Conservation (phyloP, 2,888 invertebrate genomes). For the Litoditis marina region DNA sequence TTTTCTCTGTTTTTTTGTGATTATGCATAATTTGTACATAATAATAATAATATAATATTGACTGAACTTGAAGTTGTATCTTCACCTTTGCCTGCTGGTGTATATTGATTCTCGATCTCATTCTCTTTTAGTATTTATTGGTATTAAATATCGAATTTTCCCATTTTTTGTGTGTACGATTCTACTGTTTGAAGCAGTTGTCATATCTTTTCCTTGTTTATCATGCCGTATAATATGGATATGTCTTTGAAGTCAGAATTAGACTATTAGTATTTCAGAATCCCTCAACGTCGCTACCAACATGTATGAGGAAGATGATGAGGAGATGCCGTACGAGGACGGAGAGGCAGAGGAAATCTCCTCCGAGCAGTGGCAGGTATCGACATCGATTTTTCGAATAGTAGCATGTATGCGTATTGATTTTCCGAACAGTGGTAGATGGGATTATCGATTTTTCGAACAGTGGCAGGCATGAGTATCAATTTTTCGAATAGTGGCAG, state of each 20-base stretch:
- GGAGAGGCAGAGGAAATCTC: constrained; percentile 80
- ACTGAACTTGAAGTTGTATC: too few species aligned
- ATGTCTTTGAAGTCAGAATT: background rate
- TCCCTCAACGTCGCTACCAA: background rate
- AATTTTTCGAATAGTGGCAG: background rate
- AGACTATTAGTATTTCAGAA: background rate
- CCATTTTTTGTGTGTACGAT: too few species aligned
- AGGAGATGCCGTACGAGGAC: constrained; percentile 33
- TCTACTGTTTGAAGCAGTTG: background rate
- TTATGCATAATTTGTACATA: too few species aligned
- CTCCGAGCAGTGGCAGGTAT: constrained; percentile 87
- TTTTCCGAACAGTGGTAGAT: too few species aligned
- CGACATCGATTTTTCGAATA: background rate
- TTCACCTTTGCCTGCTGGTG: too few species aligned
- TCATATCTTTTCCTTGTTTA: background rate
- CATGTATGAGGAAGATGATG: constrained; percentile 43
- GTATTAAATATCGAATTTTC: too few species aligned
- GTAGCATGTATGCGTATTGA: background rate
- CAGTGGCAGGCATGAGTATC: constrained; percentile 78
- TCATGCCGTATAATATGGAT: background rate
- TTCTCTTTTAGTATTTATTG: too few species aligned
- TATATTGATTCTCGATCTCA: too few species aligned
- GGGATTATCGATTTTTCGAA: too few species aligned
- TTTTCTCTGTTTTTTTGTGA: too few species aligned
- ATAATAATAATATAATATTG: too few species aligned